A percentile compares a stretch with the other conserved stretches of the same genome.
phyloP scores from a whole-genome alignment of 2,888 invertebrate genomes.

The Stictocephala bisonia region DNA sequence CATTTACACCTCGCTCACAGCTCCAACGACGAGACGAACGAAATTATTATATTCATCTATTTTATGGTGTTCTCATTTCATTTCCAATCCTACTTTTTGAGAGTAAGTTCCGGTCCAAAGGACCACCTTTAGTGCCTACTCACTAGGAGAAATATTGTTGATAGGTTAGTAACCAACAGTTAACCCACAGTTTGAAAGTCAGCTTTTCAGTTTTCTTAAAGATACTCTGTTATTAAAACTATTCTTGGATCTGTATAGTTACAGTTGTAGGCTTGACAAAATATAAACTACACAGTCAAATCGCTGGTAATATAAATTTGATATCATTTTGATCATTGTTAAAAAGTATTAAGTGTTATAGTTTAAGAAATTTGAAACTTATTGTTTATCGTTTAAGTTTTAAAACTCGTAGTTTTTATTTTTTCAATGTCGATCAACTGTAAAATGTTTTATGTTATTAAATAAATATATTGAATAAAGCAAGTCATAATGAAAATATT shows the following conservation, averaged over 20 bases:
- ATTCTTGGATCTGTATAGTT: slow-evolving; percentile 18
- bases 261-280: slow-evolving; percentile 30
- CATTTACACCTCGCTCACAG: slow-evolving; percentile 4
- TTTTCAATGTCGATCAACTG: slow-evolving; percentile 21
- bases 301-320: not conserved
- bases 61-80: slow-evolving; percentile 1
- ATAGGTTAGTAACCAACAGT: slow-evolving; percentile 34
- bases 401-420: slow-evolving; percentile 27
- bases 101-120: slow-evolving; percentile 29
- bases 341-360: not conserved
- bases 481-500: not conserved
- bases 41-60: slow-evolving; percentile 2
- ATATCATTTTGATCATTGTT: too few species aligned
- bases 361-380: not conserved
- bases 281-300: slow-evolving; percentile 15
- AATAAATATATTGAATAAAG: slow-evolving; percentile 18
- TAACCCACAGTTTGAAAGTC: slow-evolving; percentile 26
- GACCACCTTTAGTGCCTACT: slow-evolving; percentile 22
- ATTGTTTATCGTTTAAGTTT: not conserved
- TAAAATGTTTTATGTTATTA: slow-evolving; percentile 8
- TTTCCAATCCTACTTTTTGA: slow-evolving; percentile 32
- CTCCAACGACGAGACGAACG: slow-evolving; percentile 1
- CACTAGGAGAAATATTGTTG: slow-evolving; percentile 21
- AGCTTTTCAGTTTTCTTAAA: slow-evolving; percentile 16
- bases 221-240: slow-evolving; percentile 9